Evolutionary conservation across 2,888 invertebrate species (phyloP), one percentile per base, ranked within the genome.

Genomic region (Galeopsomyia nigrocyanea): DNA sequence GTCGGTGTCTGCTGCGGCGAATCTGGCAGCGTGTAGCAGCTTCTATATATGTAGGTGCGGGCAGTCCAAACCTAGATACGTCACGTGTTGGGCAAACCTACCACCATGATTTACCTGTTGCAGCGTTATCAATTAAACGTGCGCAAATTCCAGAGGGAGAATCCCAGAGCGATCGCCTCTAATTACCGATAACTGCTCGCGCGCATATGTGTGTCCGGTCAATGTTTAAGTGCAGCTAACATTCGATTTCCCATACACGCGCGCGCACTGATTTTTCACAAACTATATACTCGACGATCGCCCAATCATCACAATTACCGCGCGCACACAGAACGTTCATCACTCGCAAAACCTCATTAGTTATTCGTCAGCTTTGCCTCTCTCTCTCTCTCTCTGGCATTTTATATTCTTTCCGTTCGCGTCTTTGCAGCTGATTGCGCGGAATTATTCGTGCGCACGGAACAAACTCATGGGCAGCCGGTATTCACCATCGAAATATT

Each of bases 61-160:
- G 56, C 49, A 69, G 56, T 56, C 47, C 50, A 50, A 63, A 58
- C 63, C 69, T 39, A 46, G 63, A 69, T 63, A 22, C 63, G 17
- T 58, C 39, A 22, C 39, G n/a, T 13, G 5, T 3, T 26, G 39
- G 7, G 13, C 39, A 22, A 53, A 68, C 50, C 21, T 46, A 63
- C 50, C 63, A 39, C 39, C 63, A 57, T 69, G 22, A 57, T 69
- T 69, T 69, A 69, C 69, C 69, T 69, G 69, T 69, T 69, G 69
- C 69, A 17, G 39, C 46, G 50, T 61, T 68, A 69, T 57, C 69
- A 69, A 51, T 69, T 63, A 51, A 57, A 50, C 50, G 49, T 50
- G 14, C 19, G n/a, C 46, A 17, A 67, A 60, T 39, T 67, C 21
- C 61, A 26, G 22, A 5, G 68, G 31, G 53, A 22, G 7, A 53